Percentiles rank a stretch among this genome's conserved stretches.
phyloP scores from a whole-genome alignment of 2,888 invertebrate species.

The Brachyptera risi region DNA sequence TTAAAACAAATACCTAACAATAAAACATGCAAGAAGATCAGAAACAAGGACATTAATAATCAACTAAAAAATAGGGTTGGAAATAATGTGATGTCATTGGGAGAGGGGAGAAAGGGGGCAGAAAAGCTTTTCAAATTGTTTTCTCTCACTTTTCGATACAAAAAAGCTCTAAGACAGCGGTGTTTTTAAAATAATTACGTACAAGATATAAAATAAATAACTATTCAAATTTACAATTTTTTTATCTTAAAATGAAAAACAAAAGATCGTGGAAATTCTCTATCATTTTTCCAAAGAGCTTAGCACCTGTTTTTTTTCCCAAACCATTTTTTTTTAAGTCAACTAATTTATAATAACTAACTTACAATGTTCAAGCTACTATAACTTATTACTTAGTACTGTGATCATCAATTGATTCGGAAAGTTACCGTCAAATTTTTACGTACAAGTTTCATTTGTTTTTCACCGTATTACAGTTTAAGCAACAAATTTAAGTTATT shows the following conservation, averaged over 20 bases:
- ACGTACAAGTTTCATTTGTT: neutral
- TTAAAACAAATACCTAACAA: neutral
- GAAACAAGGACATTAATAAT: too few relatives aligned
- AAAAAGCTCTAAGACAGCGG: too few relatives aligned
- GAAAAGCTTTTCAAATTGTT: too few relatives aligned
- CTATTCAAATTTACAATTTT: constrained; percentile 6
- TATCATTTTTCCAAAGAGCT: neutral
- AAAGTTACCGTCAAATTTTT: neutral
- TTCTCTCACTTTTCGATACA: too few relatives aligned
- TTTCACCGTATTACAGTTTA: neutral
- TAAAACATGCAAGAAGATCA: neutral
- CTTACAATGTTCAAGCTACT: neutral
- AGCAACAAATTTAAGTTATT: too few relatives aligned
- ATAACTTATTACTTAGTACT: neutral
- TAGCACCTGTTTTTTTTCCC: constrained; percentile 21
- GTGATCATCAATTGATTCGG: neutral
- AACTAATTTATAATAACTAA: neutral
- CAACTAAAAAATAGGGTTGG: too few relatives aligned
- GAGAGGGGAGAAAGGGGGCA: too few relatives aligned
- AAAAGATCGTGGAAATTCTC: neutral
- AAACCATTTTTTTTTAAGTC: constrained; percentile 7
- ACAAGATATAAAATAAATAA: constrained; percentile 14
- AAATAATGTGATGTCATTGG: neutral
- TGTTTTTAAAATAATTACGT: neutral
- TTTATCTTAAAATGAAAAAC: neutral